Base-by-base conservation (phyloP, 2,797 vertebrate species). In the Sorex maritimensis region DNA sequence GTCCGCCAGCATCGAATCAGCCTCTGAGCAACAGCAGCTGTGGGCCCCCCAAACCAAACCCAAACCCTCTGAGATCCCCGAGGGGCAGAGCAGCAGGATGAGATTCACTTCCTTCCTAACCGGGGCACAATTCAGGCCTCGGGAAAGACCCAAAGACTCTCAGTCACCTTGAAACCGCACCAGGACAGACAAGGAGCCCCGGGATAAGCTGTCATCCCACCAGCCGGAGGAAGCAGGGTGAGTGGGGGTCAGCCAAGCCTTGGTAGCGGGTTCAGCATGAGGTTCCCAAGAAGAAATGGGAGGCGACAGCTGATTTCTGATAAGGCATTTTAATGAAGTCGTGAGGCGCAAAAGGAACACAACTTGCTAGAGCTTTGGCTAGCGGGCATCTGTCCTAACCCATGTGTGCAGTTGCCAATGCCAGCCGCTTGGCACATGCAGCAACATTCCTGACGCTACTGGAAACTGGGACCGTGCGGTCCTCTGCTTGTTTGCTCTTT, bases 401-500 rank as follows among this genome's bases (percentile, higher is more conserved):
- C 88, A 71, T 6, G 1, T 2, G 0, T 78, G 82, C 86, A 68
- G 58, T n/a, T 89, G 77, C 73, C 86, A 83, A 81, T n/a, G 74
- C 44, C 90, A 94, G 88, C 81, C 4, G 6, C 72, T 44, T 49
- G 41, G 68, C 44, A 11, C 26, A 5, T 11, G 30, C 2, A 2
- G 61, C 69, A 9, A 2, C 9, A n/a, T 67, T 83, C 55, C 9
- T 3, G n/a, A 73, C 52, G 77, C 88, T 78, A 93, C 90, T 91
- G 69, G 77, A 83, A 95, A 93, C 63, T 85, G 88, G 0, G 2
- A 61, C 65, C 67, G 61, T 49, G 41, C 30, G 52, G 80, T 86
- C 73, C 55, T 49, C 88, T 68, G 44, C 44, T 81, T 78, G 80
- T 94, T 92, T 92, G 28, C 58, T 82, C 81, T 79, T 93, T 81